A percentile compares a stretch with the other conserved stretches of the same genome.
Evolutionary conservation across 2,797 vertebrate genomes (phyloP).

Genomic region (Megaceryle alcyon): DNA sequence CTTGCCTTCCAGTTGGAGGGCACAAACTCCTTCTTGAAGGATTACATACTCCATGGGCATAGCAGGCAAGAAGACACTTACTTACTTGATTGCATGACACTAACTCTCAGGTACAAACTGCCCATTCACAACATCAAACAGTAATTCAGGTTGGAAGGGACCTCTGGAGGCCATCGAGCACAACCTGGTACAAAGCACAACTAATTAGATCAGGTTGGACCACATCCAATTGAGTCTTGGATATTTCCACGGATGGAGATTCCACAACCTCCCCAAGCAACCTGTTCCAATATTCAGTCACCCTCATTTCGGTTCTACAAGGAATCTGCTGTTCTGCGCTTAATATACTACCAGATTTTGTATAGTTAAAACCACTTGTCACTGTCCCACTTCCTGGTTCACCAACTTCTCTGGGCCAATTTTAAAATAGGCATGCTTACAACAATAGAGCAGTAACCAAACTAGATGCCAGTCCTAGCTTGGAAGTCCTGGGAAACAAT

Average conservation of each 20-base stretch:
- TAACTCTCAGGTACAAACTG: neutral
- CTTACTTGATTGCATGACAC: neutral
- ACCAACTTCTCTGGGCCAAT: neutral
- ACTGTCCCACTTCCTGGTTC: conserved; percentile 1
- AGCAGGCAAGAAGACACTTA: neutral
- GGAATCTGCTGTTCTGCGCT: neutral
- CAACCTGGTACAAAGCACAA: neutral
- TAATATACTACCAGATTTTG: neutral
- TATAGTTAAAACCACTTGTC: neutral
- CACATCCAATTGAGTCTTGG: neutral
- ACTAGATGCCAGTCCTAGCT: neutral
- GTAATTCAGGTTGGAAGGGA: neutral
- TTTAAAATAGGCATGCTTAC: neutral
- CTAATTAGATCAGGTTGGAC: neutral
- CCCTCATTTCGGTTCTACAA: neutral
- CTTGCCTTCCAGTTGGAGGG: neutral
- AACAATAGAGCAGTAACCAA: conserved; percentile 40
- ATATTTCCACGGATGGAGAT: neutral
- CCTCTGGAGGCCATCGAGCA: neutral
- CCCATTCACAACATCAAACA: neutral
- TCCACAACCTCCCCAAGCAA: neutral
- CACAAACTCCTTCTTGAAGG: neutral
- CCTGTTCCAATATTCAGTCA: neutral
- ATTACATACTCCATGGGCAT: neutral
- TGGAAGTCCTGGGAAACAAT: conserved; percentile 31